These are phyloP conservation scores for Hydrozoanthus tunicans DNA, from an alignment of 64 coral and sea anemone genomes.

Conservation along the genomic window DNA sequence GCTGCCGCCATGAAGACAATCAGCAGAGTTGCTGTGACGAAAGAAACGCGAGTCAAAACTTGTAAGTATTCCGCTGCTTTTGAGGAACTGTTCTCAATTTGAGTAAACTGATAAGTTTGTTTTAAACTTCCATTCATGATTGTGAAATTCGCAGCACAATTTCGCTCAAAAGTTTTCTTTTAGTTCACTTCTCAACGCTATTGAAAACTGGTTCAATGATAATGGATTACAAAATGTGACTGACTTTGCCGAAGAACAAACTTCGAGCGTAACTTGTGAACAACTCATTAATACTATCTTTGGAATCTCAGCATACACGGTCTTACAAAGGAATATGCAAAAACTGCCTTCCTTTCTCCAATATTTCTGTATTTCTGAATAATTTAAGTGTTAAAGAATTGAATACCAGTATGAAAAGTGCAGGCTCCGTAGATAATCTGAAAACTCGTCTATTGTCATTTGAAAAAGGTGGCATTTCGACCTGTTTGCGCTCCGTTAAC, in stretches of 20 bases:
- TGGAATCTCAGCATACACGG: too few relatives aligned
- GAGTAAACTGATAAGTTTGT: not conserved
- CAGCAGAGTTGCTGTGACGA: not conserved
- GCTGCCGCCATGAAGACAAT: not conserved
- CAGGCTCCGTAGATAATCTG: too few relatives aligned
- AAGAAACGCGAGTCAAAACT: not conserved
- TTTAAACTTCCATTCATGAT: conserved; percentile 28
- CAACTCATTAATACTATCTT: not conserved
- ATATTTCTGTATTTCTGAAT: too few relatives aligned
- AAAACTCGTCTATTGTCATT: too few relatives aligned
- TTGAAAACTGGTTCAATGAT: not conserved
- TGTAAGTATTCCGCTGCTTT: not conserved
- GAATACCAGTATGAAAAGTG: too few relatives aligned
- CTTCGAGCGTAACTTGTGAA: not conserved
- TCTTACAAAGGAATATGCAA: too few relatives aligned
- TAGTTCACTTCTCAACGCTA: not conserved
- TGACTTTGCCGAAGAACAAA: not conserved
- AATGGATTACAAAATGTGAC: not conserved
- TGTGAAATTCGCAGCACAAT: not conserved
- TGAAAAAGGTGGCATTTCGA: too few relatives aligned
- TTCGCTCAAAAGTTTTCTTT: not conserved
- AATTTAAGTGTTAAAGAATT: too few relatives aligned
- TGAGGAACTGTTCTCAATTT: not conserved
- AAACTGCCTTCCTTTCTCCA: too few relatives aligned
- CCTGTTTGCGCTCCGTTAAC: too few relatives aligned